phyloP scores from a whole-genome alignment of 2,113 vertebrate genomes.

The Dunckerocampus dactyliophorus region DNA sequence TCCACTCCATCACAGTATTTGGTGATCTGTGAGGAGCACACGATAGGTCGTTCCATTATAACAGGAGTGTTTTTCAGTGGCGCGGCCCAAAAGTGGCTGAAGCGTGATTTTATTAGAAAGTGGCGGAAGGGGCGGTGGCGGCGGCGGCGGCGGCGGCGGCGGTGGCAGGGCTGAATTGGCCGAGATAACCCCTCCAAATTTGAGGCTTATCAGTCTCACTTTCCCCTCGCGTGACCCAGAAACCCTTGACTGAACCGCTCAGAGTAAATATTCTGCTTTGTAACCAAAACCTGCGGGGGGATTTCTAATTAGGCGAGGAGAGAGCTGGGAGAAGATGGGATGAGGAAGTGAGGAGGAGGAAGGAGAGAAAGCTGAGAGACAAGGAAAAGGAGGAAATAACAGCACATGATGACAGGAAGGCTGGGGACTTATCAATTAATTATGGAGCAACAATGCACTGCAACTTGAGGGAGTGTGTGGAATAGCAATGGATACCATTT shows the following conservation, averaged over 20 bases:
- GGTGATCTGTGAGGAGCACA: conserved; percentile 12
- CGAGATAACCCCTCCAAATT: conserved; percentile 20
- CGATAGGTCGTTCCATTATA: not conserved
- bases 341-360: conserved; percentile 21
- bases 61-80: not conserved
- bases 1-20: conserved; percentile 32
- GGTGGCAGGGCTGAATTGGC: conserved; percentile 25
- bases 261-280: conserved; percentile 52
- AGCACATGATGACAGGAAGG: conserved; percentile 41
- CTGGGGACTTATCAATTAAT: conserved; percentile 46
- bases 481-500: not conserved
- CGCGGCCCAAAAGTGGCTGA: not conserved
- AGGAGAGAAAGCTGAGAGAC: conserved; percentile 35
- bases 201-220: conserved; percentile 16
- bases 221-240: conserved; percentile 51
- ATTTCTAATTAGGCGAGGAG: conserved; percentile 59
- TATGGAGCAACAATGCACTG: conserved; percentile 4
- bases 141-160: not conserved
- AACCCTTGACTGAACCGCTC: conserved; percentile 63
- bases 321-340: conserved; percentile 12
- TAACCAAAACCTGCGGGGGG: conserved; percentile 52
- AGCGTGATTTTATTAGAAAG: conserved; percentile 14
- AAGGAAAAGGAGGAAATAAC: conserved; percentile 16
- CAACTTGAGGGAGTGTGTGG: conserved; percentile 16
- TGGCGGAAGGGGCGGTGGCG: not conserved